Evolutionary conservation across 1,140 invertebrate species (phyloP).

Genomic region (Drosophila ercepeae): DNA sequence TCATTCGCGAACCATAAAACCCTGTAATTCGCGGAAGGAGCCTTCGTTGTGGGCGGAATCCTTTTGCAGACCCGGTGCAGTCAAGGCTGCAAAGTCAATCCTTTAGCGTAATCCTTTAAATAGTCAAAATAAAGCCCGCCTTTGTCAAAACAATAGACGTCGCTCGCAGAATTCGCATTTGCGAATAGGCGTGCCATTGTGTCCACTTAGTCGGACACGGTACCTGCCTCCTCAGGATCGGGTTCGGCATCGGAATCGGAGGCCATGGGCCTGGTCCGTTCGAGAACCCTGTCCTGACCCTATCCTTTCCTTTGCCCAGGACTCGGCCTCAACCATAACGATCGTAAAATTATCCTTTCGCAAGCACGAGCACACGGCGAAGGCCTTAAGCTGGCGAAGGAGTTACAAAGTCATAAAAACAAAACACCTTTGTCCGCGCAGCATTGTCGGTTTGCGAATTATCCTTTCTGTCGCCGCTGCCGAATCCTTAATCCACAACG

Average conservation of each 20-base stretch:
- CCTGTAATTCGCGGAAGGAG: slow-evolving; percentile 58
- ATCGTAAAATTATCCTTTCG: slow-evolving; percentile 78
- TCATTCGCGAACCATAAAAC: slow-evolving; percentile 63
- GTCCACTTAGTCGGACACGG: slow-evolving; percentile 65
- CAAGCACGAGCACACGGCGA: slow-evolving; percentile 52
- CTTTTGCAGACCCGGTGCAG: slow-evolving; percentile 37
- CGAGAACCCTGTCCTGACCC: background rate
- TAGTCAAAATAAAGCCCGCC: slow-evolving; percentile 82
- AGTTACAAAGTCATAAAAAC: slow-evolving; percentile 83
- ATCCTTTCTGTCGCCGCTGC: slow-evolving; percentile 70
- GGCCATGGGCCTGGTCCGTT: slow-evolving; percentile 1
- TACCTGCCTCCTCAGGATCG: slow-evolving; percentile 56
- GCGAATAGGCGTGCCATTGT: slow-evolving; percentile 76
- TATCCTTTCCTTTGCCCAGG: slow-evolving; percentile 12
- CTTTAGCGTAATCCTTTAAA: slow-evolving; percentile 83
- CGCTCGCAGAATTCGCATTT: slow-evolving; percentile 65
- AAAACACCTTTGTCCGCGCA: slow-evolving; percentile 78
- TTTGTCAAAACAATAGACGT: slow-evolving; percentile 76
- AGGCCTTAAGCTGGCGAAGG: slow-evolving; percentile 61
- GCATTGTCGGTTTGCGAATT: slow-evolving; percentile 76
- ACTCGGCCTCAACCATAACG: slow-evolving; percentile 57
- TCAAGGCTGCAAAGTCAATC: slow-evolving; percentile 82
- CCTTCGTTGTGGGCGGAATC: slow-evolving; percentile 61
- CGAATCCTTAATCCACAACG: slow-evolving; percentile 63
- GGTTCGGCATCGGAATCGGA: background rate